phyloP scores from a whole-genome alignment of 1,140 invertebrate genomes.

The Oedothorax gibbosus region DNA sequence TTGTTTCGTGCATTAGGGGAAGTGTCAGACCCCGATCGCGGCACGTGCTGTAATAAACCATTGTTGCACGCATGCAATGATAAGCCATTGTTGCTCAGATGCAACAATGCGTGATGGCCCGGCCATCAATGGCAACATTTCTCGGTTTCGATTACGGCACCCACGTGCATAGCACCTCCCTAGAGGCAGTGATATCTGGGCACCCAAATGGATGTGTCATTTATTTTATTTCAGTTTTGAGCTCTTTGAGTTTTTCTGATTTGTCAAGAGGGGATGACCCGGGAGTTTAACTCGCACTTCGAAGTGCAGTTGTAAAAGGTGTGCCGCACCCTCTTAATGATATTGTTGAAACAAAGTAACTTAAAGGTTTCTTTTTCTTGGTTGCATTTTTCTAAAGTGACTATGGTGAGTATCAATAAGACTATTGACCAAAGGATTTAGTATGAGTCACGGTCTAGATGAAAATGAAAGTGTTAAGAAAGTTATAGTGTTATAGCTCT shows the following conservation, averaged over 20 bases:
- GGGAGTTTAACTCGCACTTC: too few species aligned
- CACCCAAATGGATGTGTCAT: slow-evolving; percentile 19
- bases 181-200: slow-evolving; percentile 11
- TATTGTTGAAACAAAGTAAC: too few species aligned
- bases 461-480: too few species aligned
- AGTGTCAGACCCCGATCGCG: slow-evolving; percentile 46
- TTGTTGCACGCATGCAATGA: slow-evolving; percentile 26
- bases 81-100: slow-evolving; percentile 41
- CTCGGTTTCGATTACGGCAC: slow-evolving; percentile 43
- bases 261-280: too few species aligned
- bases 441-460: too few species aligned
- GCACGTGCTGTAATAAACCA: slow-evolving; percentile 53
- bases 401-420: too few species aligned
- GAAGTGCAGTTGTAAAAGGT: too few species aligned
- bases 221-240: slow-evolving; percentile 19
- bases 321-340: too few species aligned
- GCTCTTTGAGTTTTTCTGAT: background rate
- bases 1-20: slow-evolving; percentile 53
- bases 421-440: too few species aligned
- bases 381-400: too few species aligned
- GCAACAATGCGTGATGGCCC: slow-evolving; percentile 36
- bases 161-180: background rate
- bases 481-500: too few species aligned
- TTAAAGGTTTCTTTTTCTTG: too few species aligned
- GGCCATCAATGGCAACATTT: slow-evolving; percentile 46